A percentile compares a stretch with the other conserved stretches of the same genome.
Evolutionary conservation across 2,113 vertebrate genomes (phyloP).

Genomic region (Picathartes gymnocephalus): DNA sequence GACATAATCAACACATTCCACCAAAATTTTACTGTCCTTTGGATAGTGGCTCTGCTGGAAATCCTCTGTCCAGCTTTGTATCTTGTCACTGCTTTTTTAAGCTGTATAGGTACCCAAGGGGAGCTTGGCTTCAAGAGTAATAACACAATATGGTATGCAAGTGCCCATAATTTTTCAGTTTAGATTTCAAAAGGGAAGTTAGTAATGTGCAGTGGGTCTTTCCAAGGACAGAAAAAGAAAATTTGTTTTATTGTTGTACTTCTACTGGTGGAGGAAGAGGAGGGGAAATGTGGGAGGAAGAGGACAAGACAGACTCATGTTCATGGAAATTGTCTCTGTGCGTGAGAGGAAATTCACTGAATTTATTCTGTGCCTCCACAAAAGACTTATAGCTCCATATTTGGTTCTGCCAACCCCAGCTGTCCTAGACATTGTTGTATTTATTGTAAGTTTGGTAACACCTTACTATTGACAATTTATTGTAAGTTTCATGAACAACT

Average conservation of each 20-base stretch:
- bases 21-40: slow-evolving; percentile 14
- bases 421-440: neutral
- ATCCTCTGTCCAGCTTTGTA: neutral
- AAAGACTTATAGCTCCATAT: neutral
- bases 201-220: neutral
- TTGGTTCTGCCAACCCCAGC: neutral
- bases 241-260: neutral
- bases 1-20: neutral
- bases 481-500: neutral
- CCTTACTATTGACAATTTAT: neutral
- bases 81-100: neutral
- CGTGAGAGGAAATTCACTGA: neutral
- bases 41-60: neutral
- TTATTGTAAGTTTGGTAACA: neutral
- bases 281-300: neutral
- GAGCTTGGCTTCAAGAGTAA: neutral
- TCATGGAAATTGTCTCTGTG: neutral
- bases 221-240: neutral
- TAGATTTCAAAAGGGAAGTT: slow-evolving; percentile 10
- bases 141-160: neutral
- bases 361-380: neutral
- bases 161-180: neutral
- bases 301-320: neutral
- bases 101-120: neutral
- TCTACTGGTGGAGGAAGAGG: neutral